Conservation (phyloP, 35 echinoderm and acorn worm species). For the Apostichopus californicus region DNA sequence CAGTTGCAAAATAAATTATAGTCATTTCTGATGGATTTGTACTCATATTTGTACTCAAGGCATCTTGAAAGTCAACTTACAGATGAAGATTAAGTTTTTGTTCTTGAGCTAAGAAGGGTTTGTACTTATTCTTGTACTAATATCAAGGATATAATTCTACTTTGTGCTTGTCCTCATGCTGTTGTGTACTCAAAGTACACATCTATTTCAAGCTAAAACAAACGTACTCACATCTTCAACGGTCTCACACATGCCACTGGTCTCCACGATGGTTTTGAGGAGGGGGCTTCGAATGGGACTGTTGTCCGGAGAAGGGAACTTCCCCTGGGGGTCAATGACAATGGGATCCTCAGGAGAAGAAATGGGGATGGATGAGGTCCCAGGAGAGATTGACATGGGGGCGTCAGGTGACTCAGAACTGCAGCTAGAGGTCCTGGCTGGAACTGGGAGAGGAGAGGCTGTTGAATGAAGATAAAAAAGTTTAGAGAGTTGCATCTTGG, state of each 20-base stretch:
- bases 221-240: constrained; percentile 43
- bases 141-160: too few species aligned
- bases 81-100: too few species aligned
- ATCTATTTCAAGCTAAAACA: neutral
- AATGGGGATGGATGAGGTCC: constrained; percentile 86
- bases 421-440: constrained; percentile 74
- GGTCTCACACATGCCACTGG: constrained; percentile 40
- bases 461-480: neutral
- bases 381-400: constrained; percentile 78
- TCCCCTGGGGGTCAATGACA: constrained; percentile 32
- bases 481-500: too few species aligned
- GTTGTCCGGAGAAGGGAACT: constrained; percentile 10
- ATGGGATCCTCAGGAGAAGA: constrained; percentile 90
- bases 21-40: too few species aligned
- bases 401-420: constrained; percentile 79
- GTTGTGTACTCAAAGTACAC: too few species aligned
- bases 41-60: too few species aligned
- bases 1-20: too few species aligned
- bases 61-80: too few species aligned
- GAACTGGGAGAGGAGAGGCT: constrained; percentile 97
- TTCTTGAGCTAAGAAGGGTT: too few species aligned
- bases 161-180: too few species aligned
- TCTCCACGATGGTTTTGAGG: constrained; percentile 46
- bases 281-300: constrained; percentile 39
- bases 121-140: too few species aligned